Base-by-base conservation (phyloP, 2,797 vertebrate genomes). In the Pterois miles region DNA sequence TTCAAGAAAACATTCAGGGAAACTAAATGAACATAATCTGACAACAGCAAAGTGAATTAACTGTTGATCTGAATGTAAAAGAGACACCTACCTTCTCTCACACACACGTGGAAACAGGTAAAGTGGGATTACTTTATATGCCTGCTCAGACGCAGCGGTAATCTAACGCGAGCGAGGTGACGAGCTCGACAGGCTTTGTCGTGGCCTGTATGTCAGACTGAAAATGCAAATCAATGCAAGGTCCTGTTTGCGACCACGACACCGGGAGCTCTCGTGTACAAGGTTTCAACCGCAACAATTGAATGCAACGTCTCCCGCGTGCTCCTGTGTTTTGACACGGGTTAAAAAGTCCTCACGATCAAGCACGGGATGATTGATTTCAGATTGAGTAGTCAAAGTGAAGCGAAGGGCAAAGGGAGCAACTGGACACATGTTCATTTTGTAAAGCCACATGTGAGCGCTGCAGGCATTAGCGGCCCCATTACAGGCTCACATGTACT, bases 161-260 rank as follows among this genome's bases (percentile, higher is more conserved):
- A 57, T 56, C n/a, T 27, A 11, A 23, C 72, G 22, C 58, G n/a
- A 53, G 50, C 66, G 62, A 81, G 54, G 29, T 43, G 43, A 71
- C 57, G 52, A 8, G 40, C 62, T 58, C 1, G 14, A 59, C 78
- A 31, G 40, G 58, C 43, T 40, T 46, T 71, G 31, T 22, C 10
- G 73, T 22, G 57, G 54, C 60, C 64, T n/a, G 31, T 33, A 3
- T 56, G 54, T 68, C 56, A 29, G 67, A 82, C 43, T 81, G 74
- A 78, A 83, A 88, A 83, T 76, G 74, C 80, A 86, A 86, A 93
- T 94, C 92, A 91, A 89, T 93, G 77, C 33, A 20, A 80, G 66
- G 77, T 87, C 72, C 65, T 76, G 23, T 77, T 81, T 73, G 78
- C 52, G 65, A 67, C 80, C 67, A n/a, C 76, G 89, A 88, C 88